Base-by-base conservation (phyloP, 2,113 vertebrate species). In the Corydoras maculifer region DNA sequence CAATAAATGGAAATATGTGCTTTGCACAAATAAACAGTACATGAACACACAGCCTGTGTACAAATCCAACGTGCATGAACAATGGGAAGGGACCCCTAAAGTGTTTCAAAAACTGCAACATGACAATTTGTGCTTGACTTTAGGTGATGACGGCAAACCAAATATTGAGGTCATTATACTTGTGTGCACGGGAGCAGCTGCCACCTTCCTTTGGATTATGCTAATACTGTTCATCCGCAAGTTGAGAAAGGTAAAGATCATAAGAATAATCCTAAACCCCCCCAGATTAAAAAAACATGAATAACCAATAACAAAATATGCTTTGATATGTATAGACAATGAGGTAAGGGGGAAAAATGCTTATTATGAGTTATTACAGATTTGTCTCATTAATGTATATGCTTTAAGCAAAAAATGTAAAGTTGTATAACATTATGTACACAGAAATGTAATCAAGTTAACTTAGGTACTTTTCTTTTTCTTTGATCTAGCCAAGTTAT, bases 201-300 rank as follows among this genome's bases (percentile, higher is more conserved):
- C 94, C 18, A 96, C 93, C 0, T 93, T 96, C 83, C 94, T 97
- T 79, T 97, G 94, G 94, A 89, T 97, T 18, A 93, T 96, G 73
- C 90, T 97, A 10, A 94, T 94, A 58, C 87, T 97, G 7, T 94
- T 96, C 80, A 95, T 96, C 50, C 91, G 94, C 61, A 97, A 95
- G 68, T 84, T 97, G 5, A 88, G 92, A 77, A 97, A 94, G 91
- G 94, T 94, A 82, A 87, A 9, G 25, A 43, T 49, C 30, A 15
- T 29, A 14, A 8, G 18, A 25, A 25, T 25, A 25, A 25, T 25
- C 18, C 18, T 25, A 25, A 25, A 25, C 18, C 18, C 18, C 18
- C 18, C 18, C 18, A 25, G 18, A 25, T 25, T 25, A 25, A 25
- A 25, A 25, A 25, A 25, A 25, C 18, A 25, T 25, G 18, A 25